Conservation (phyloP, 1,140 invertebrate genomes). For the Frieseomelitta varia region DNA sequence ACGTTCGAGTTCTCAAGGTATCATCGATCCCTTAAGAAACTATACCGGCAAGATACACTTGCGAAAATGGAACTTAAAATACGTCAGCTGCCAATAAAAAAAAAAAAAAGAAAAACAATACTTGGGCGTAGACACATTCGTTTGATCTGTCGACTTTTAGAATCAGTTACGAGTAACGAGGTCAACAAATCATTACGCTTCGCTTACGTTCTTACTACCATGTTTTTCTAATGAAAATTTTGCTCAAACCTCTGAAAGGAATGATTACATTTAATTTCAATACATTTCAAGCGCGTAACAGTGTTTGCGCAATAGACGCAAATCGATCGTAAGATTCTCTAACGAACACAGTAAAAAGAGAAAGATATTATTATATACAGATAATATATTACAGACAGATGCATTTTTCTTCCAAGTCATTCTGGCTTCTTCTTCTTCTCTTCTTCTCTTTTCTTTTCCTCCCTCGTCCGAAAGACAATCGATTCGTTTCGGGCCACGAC, state of each 20-base stretch:
- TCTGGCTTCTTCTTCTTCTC: conserved; percentile 15
- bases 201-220: not conserved
- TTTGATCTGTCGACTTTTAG: conserved; percentile 62
- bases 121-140: conserved; percentile 58
- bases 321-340: conserved; percentile 25
- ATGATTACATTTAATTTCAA: conserved; percentile 45
- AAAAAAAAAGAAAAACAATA: conserved; percentile 62
- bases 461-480: conserved; percentile 20
- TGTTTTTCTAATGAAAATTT: not conserved
- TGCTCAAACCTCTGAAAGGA: not conserved
- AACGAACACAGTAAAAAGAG: conserved; percentile 39
- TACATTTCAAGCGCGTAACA: conserved; percentile 2
- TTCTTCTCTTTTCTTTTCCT: not conserved
- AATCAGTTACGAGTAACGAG: conserved; percentile 44
- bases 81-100: conserved; percentile 67
- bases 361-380: conserved; percentile 34
- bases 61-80: conserved; percentile 24
- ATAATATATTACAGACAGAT: conserved; percentile 51
- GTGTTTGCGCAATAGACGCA: conserved; percentile 5
- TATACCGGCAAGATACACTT: conserved; percentile 18
- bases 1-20: conserved; percentile 32
- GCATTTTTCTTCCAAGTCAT: not conserved
- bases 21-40: conserved; percentile 34
- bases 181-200: not conserved
- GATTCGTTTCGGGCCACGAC: conserved; percentile 27